Percentiles rank a stretch among this genome's conserved stretches.
Evolutionary conservation across 2,888 invertebrate species (phyloP).

Genomic region (Mongoloraphidia duomilia): DNA sequence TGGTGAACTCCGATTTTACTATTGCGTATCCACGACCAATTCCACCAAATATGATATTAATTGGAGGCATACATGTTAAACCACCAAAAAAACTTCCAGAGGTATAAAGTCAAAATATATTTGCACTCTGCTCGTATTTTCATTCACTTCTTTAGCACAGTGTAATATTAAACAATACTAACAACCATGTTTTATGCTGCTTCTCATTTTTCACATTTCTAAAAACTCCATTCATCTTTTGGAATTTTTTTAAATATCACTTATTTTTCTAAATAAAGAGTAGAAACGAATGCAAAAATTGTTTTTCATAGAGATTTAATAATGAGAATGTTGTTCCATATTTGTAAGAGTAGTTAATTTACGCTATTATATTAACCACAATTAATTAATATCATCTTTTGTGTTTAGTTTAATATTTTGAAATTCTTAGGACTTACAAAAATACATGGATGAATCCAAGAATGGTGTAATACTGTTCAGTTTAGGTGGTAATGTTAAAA

Average conservation of each 20-base stretch:
- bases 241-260: too few species aligned
- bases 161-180: not conserved
- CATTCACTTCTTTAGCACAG: not conserved
- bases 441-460: slow-evolving; percentile 12
- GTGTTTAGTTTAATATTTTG: slow-evolving; percentile 1
- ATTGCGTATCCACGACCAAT: slow-evolving; percentile 14
- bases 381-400: too few species aligned
- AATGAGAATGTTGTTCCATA: slow-evolving; percentile 4
- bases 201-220: too few species aligned
- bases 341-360: slow-evolving; percentile 1
- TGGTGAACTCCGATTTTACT: slow-evolving; percentile 16
- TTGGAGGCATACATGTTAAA: slow-evolving; percentile 16
- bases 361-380: too few species aligned
- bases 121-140: not conserved
- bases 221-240: too few species aligned
- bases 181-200: too few species aligned
- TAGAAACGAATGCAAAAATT: too few species aligned
- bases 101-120: slow-evolving; percentile 1
- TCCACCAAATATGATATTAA: slow-evolving; percentile 16
- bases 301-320: not conserved
- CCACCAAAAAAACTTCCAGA: slow-evolving; percentile 9
- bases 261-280: too few species aligned
- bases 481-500: slow-evolving; percentile 13
- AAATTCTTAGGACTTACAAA: slow-evolving; percentile 10
- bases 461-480: slow-evolving; percentile 15